phyloP scores from a whole-genome alignment of 1,140 invertebrate species.

The Pseudomyrmex dendroicus region DNA sequence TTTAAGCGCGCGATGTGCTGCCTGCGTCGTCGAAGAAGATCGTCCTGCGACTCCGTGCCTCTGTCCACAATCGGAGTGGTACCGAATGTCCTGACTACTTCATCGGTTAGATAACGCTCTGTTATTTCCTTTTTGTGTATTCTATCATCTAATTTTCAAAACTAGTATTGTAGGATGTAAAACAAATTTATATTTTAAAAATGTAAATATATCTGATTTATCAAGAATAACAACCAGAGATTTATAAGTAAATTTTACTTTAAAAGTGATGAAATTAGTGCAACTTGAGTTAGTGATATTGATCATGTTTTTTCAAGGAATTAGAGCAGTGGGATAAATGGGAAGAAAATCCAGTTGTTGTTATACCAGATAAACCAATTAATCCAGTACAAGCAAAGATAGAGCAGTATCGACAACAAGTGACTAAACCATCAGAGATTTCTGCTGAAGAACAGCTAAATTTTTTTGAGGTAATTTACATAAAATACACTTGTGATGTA shows the following conservation, averaged over 20 bases:
- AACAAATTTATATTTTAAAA: no score
- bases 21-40: conserved; percentile 84
- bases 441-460: conserved; percentile 80
- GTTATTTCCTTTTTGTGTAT: background rate
- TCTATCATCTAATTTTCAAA: background rate
- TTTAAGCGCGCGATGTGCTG: conserved; percentile 86
- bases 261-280: background rate
- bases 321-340: conserved; percentile 85
- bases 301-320: conserved; percentile 73
- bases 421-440: conserved; percentile 73
- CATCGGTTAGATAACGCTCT: conserved; percentile 56
- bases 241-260: background rate
- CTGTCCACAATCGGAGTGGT: conserved; percentile 85
- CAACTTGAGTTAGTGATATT: background rate
- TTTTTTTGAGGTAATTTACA: conserved; percentile 82
- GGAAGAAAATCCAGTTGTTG: conserved; percentile 81
- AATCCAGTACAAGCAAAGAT: conserved; percentile 86
- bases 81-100: conserved; percentile 78
- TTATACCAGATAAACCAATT: conserved; percentile 81
- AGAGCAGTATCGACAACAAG: conserved; percentile 85
- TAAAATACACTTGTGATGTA: no score
- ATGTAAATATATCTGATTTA: no score
- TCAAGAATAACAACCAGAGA: no score
- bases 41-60: conserved; percentile 85
- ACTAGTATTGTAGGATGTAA: no score